A percentile compares a stretch with the other conserved stretches of the same genome.
phyloP scores from a whole-genome alignment of 2,888 invertebrate species.

The Andrena chrysosceles region DNA sequence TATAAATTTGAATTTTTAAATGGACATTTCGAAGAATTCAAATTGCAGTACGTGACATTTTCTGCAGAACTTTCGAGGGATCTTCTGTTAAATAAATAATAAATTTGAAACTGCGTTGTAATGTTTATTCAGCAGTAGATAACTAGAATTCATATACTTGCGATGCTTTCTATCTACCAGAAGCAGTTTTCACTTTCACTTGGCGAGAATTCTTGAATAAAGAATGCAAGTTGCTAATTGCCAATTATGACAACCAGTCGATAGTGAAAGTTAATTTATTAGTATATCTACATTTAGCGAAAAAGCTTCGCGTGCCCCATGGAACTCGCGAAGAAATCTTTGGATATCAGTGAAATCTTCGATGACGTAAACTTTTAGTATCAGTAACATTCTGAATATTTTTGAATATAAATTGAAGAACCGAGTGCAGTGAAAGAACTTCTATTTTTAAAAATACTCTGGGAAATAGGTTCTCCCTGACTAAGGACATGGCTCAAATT shows the following conservation, averaged over 20 bases:
- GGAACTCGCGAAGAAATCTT: not conserved
- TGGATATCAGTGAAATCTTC: too few relatives aligned
- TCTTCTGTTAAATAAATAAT: too few relatives aligned
- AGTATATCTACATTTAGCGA: not conserved
- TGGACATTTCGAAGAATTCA: not conserved
- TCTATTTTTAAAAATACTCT: not conserved
- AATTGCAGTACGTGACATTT: too few relatives aligned
- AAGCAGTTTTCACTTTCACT: not conserved
- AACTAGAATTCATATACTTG: not conserved
- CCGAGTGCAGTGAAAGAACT: not conserved
- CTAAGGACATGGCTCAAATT: slow-evolving; percentile 9
- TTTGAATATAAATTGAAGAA: not conserved
- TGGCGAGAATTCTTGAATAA: not conserved
- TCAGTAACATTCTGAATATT: not conserved
- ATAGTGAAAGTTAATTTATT: slow-evolving; percentile 1
- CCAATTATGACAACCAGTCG: not conserved
- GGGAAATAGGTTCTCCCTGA: not conserved
- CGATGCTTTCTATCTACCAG: too few relatives aligned
- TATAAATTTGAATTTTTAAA: not conserved
- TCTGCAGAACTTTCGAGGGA: too few relatives aligned
- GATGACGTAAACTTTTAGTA: too few relatives aligned
- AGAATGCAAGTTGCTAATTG: not conserved
- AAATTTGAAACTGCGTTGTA: too few relatives aligned
- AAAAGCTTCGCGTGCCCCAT: not conserved
- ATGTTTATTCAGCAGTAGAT: too few relatives aligned